Evolutionary conservation across 2,113 vertebrate species (phyloP).

Genomic region (Ifrita kowaldi): DNA sequence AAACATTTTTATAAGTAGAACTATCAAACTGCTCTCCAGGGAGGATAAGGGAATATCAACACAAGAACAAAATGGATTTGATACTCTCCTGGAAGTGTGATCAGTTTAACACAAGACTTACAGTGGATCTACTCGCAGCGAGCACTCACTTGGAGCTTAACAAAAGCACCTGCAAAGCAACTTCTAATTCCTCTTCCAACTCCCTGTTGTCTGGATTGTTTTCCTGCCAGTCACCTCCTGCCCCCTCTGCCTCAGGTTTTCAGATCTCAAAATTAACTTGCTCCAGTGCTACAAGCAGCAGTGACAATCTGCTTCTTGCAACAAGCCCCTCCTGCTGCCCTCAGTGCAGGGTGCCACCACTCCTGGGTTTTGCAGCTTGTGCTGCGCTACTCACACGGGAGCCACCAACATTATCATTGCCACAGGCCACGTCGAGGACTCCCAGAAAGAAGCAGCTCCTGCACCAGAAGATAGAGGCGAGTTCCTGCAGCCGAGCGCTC

Average conservation of each 20-base stretch:
- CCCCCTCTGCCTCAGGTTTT: background rate
- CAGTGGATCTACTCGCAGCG: background rate
- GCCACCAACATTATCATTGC: background rate
- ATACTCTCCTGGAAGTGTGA: background rate
- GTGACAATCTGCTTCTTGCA: background rate
- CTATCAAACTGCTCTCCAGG: background rate
- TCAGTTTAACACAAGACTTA: background rate
- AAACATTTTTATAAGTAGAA: background rate
- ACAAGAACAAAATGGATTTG: background rate
- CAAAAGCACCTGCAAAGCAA: background rate
- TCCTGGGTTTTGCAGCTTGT: background rate
- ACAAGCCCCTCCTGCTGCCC: background rate
- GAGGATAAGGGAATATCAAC: background rate
- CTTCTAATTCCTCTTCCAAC: background rate
- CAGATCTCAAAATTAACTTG: background rate
- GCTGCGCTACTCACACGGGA: too few species aligned
- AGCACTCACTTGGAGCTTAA: background rate
- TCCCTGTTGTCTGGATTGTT: background rate
- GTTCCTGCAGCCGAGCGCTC: rapidly evolving
- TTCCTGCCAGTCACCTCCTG: too few species aligned
- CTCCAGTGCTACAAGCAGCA: background rate
- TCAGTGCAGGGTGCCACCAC: rapidly evolving
- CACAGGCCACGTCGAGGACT: rapidly evolving
- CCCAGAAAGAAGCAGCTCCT: too few species aligned
- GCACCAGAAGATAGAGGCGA: background rate